These are phyloP conservation scores for Abrostola triplasia DNA, from an alignment of 2,888 invertebrate species.

Conservation along the genomic window DNA sequence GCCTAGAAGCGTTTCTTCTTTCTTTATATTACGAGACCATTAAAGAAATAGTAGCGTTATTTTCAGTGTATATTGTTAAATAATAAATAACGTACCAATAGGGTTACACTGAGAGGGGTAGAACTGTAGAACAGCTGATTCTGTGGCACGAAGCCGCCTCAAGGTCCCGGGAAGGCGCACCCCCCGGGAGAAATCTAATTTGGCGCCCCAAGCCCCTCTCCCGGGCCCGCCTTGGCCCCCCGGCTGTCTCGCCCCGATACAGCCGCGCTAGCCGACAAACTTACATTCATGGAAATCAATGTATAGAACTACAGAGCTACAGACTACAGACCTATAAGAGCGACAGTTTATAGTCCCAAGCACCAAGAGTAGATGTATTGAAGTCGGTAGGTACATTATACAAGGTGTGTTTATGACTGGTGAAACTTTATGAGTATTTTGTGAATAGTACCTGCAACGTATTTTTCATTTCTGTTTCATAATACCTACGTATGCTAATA, in stretches of 20 bases:
- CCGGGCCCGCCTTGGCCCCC: background rate
- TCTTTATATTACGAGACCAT: too few relatives aligned
- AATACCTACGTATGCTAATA: too few relatives aligned
- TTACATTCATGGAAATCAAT: constrained; percentile 39
- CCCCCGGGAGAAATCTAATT: constrained; percentile 61
- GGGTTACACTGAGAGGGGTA: constrained; percentile 49
- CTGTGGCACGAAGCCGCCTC: constrained; percentile 65
- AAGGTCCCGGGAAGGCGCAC: constrained; percentile 74
- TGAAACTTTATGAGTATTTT: too few relatives aligned
- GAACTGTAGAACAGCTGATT: constrained; percentile 79
- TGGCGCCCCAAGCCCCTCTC: constrained; percentile 41
- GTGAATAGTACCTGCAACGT: too few relatives aligned
- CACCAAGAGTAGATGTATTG: too few relatives aligned
- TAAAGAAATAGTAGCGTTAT: too few relatives aligned
- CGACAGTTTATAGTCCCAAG: too few relatives aligned
- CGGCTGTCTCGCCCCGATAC: constrained; percentile 36
- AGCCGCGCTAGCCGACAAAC: constrained; percentile 26
- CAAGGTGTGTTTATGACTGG: too few relatives aligned
- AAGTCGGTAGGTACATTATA: too few relatives aligned
- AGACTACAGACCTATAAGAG: too few relatives aligned
- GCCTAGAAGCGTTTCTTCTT: too few relatives aligned
- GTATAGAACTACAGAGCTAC: background rate
- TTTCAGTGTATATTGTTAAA: background rate
- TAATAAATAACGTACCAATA: constrained; percentile 17
- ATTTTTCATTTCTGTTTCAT: too few relatives aligned